Conservation (phyloP, 2,113 vertebrate genomes). For the Proterorhinus semilunaris region DNA sequence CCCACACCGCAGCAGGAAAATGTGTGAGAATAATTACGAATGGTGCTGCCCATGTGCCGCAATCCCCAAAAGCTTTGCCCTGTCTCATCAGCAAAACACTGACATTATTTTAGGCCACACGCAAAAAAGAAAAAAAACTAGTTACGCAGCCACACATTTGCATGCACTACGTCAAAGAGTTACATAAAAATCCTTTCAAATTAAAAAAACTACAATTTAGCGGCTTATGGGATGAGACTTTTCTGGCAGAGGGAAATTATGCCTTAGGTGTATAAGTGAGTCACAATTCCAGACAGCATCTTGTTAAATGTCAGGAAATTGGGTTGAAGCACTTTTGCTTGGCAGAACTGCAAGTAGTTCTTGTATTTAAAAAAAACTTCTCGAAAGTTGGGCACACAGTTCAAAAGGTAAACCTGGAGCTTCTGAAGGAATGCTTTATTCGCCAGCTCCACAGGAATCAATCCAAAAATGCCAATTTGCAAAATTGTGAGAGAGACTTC, state of each 20-base stretch:
- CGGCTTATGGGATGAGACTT: slow-evolving; percentile 38
- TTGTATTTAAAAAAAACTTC: background rate
- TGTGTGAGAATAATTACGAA: background rate
- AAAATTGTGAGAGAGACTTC: background rate
- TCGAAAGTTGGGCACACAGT: slow-evolving; percentile 9
- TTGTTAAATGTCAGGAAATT: slow-evolving; percentile 49
- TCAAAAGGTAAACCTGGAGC: slow-evolving; percentile 4
- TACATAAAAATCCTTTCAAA: background rate
- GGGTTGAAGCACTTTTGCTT: slow-evolving; percentile 4
- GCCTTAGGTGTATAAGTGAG: slow-evolving; percentile 40
- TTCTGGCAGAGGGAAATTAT: slow-evolving; percentile 30
- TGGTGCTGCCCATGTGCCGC: background rate
- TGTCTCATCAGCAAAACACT: background rate
- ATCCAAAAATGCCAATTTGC: background rate
- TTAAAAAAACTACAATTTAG: slow-evolving; percentile 15
- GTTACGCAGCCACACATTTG: background rate
- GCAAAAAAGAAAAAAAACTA: background rate
- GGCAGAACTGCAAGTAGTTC: background rate
- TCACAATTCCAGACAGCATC: slow-evolving; percentile 40
- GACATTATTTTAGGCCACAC: background rate
- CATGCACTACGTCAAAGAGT: background rate
- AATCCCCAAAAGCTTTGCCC: background rate
- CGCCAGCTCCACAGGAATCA: slow-evolving; percentile 2
- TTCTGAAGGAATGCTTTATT: slow-evolving; percentile 3
- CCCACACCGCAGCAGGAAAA: background rate